Conservation (phyloP, 2,113 vertebrate genomes). For the Aptenodytes patagonicus region DNA sequence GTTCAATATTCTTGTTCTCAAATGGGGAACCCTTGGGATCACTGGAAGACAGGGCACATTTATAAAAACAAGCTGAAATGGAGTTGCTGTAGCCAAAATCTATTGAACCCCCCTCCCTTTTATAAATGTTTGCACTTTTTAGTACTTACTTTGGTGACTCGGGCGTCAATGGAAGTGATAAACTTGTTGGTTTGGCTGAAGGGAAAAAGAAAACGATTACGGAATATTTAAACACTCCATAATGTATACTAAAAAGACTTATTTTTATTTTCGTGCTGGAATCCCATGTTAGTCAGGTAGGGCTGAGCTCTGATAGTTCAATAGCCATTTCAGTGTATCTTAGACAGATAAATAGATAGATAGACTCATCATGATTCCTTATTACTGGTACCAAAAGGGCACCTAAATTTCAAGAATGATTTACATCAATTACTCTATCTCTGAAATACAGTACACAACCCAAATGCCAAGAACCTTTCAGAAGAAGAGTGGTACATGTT, state of each 20-base stretch:
- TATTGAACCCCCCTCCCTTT: conserved; percentile 87
- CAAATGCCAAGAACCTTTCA: conserved; percentile 11
- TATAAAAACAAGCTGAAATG: conserved; percentile 86
- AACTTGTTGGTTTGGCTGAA: conserved; percentile 99
- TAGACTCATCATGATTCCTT: not conserved
- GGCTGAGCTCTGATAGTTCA: not conserved
- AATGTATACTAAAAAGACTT: not conserved
- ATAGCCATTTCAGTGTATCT: not conserved
- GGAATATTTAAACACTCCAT: conserved; percentile 33
- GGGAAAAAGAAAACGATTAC: conserved; percentile 74
- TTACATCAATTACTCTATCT: conserved; percentile 19
- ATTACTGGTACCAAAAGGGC: not conserved
- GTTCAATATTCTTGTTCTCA: conserved; percentile 99
- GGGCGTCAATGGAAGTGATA: conserved; percentile 99
- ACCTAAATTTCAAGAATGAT: conserved; percentile 1
- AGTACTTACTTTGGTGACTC: conserved; percentile 99
- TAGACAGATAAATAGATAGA: not conserved
- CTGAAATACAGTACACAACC: not conserved
- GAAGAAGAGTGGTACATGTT: not conserved
- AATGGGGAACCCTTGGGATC: conserved; percentile 99
- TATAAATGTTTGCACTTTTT: conserved; percentile 86
- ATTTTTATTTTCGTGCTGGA: not conserved
- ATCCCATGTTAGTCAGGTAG: not conserved
- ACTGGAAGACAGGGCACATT: conserved; percentile 95
- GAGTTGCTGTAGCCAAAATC: conserved; percentile 87